Base-by-base conservation (phyloP, 2,888 invertebrate genomes). In the Scotopteryx bipunctaria region DNA sequence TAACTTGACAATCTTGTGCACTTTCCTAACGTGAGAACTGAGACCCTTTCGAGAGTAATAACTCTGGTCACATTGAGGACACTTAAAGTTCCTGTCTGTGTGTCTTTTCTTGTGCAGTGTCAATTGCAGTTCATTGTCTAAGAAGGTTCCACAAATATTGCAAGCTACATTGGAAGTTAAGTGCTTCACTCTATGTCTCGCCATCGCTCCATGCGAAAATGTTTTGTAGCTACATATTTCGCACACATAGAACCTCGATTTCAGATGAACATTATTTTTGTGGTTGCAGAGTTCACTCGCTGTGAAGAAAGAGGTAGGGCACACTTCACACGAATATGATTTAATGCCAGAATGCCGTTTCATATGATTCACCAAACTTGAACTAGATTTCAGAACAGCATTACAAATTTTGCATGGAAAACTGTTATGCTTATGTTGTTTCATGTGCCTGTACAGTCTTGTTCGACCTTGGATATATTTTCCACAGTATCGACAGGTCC, bases 401-500 rank as follows among this genome's bases (percentile, higher is more conserved):
- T 69, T 66, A 42, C 82, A 83, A 2, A 79, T 46, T 1, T 72
- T 63, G 59, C 83, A 83, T 2, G 72, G 67, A 0, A 61, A 47
- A n/a, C 58, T 56, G 1, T 53, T 27, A 0, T 57, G 51, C 0
- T 52, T 64, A 21, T 88, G 87, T 1, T 43, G 49, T 58, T 59
- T 67, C 19, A 86, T 59, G 37, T 88, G 88, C 13, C 71, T 67
- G 23, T 83, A 81, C 0, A 77, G 67, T 49, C 59, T 68, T 5
- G 54, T 59, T 0, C 85, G 73, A 0, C 86, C 84, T 53, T 66
- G 71, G 0, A 86, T 46, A 32, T 64, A 55, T 63, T 84, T 85
- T 0, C 88, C 88, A 35, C 88, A 88, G 13, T 68, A 71, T 3
- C 83, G 76, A 48, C 88, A 88, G 1, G 82, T 82, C 2, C 73